phyloP scores from a whole-genome alignment of 2,797 vertebrate species.

The Diplodus sargus region DNA sequence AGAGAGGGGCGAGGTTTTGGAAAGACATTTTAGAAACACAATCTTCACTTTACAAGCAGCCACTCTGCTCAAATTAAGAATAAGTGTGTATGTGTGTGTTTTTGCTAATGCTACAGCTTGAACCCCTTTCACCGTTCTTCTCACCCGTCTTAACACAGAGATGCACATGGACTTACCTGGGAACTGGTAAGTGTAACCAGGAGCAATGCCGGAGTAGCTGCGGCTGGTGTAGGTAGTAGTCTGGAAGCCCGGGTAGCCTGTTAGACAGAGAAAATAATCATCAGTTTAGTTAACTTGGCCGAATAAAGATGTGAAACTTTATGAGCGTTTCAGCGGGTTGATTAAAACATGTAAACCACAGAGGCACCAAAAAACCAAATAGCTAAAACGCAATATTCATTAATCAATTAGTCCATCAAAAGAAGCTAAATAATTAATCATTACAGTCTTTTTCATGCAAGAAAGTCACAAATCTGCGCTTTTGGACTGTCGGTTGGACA shows the following conservation, averaged over 20 bases:
- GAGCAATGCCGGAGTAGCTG: slow-evolving; percentile 94
- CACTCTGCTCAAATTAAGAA: slow-evolving; percentile 11
- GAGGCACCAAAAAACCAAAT: background rate
- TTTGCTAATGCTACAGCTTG: slow-evolving; percentile 7
- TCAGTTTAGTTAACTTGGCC: background rate
- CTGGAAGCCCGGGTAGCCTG: slow-evolving; percentile 95
- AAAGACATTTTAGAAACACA: slow-evolving; percentile 12
- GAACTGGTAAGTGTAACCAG: slow-evolving; percentile 96
- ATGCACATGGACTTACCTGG: slow-evolving; percentile 84
- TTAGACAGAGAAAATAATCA: background rate
- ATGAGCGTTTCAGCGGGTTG: too few species aligned
- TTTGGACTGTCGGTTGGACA: too few species aligned
- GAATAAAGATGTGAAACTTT: background rate
- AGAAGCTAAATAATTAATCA: too few species aligned
- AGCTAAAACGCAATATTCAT: too few species aligned
- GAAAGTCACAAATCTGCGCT: too few species aligned
- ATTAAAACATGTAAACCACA: background rate
- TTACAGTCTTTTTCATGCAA: too few species aligned
- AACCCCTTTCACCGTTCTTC: slow-evolving; percentile 1
- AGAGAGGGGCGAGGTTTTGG: background rate
- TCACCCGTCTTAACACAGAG: background rate
- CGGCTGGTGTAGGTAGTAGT: slow-evolving; percentile 95
- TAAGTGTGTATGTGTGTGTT: background rate
- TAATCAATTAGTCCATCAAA: too few species aligned
- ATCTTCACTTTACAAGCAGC: slow-evolving; percentile 18